Conservation (phyloP, 2,113 vertebrate species). For the Nesogale talazaci region DNA sequence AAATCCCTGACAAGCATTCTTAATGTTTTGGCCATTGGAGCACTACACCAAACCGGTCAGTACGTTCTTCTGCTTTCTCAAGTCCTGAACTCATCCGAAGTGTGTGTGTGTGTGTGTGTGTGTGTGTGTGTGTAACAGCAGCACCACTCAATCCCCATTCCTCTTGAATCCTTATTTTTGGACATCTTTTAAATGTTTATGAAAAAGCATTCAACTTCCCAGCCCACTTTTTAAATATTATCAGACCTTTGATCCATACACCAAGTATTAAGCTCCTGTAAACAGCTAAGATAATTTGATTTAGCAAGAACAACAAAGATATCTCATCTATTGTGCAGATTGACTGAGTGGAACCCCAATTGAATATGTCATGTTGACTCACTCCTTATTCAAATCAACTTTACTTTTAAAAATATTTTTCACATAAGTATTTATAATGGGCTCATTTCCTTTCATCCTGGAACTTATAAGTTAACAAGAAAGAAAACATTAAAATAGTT, state of each 20-base stretch:
- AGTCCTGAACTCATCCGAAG: neutral
- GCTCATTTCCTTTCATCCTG: neutral
- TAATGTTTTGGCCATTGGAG: neutral
- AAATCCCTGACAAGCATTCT: neutral
- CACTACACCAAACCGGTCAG: neutral
- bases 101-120: neutral
- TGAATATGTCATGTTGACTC: neutral
- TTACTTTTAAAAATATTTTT: constrained; percentile 43
- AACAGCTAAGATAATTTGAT: neutral
- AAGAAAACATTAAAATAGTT: constrained; percentile 36
- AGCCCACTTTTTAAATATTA: constrained; percentile 40
- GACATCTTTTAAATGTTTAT: constrained; percentile 2
- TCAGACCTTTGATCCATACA: neutral
- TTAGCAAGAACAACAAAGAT: neutral
- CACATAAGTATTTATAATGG: neutral
- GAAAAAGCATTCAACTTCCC: neutral
- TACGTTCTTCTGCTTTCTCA: neutral
- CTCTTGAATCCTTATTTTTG: constrained; percentile 23
- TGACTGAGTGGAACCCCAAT: neutral
- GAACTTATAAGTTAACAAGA: neutral
- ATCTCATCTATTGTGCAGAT: neutral
- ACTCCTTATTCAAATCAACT: constrained; percentile 7
- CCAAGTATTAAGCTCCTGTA: neutral
- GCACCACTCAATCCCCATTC: neutral
- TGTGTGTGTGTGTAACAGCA: neutral